phyloP scores from a whole-genome alignment of 2,888 invertebrate species.

The Sesamia inferens region DNA sequence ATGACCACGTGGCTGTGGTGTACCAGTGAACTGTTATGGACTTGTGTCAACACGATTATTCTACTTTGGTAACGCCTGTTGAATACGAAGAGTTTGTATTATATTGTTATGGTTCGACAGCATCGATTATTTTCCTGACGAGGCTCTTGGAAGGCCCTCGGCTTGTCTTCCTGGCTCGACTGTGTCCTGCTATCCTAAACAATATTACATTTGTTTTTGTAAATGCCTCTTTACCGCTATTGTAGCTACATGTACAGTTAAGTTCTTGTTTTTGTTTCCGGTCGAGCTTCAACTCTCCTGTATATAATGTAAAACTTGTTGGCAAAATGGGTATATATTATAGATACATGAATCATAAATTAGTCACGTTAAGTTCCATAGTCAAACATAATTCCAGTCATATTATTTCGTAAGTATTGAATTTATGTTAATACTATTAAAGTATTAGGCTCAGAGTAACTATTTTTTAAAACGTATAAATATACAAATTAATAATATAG shows the following conservation, averaged over 20 bases:
- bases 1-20: conserved; percentile 22
- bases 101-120: conserved; percentile 11
- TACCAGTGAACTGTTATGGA: conserved; percentile 72
- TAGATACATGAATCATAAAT: conserved; percentile 15
- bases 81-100: conserved; percentile 24
- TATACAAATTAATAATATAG: conserved; percentile 61
- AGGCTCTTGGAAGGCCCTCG: neutral
- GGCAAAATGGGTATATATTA: conserved; percentile 50
- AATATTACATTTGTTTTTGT: conserved; percentile 4
- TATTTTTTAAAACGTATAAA: conserved; percentile 75
- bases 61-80: conserved; percentile 2
- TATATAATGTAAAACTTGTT: conserved; percentile 57
- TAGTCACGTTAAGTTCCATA: conserved; percentile 42
- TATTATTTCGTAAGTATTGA: conserved; percentile 49
- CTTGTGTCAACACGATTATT: conserved; percentile 64
- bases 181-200: neutral
- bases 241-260: conserved; percentile 38
- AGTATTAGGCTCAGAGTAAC: conserved; percentile 71
- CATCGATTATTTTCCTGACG: conserved; percentile 2
- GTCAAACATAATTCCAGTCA: conserved; percentile 47
- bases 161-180: conserved; percentile 11
- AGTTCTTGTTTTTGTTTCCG: conserved; percentile 58
- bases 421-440: conserved; percentile 49
- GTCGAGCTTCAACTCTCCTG: conserved; percentile 33
- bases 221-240: conserved; percentile 15